These are phyloP conservation scores for Chromoteleia sp. DNA, from an alignment of 2,888 invertebrate species.

Conservation along the genomic window DNA sequence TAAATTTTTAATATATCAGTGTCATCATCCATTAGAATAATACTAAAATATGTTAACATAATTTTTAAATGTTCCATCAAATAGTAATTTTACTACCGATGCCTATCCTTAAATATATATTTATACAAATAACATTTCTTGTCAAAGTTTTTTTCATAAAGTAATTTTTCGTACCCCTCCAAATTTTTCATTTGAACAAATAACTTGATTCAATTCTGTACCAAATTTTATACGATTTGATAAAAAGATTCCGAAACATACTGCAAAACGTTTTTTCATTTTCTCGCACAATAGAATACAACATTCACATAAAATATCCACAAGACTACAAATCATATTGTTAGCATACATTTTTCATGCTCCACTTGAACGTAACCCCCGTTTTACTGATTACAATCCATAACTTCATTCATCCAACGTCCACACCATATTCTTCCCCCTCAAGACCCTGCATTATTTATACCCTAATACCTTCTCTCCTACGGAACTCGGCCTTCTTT, in stretches of 20 bases:
- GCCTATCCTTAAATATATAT: too few species aligned
- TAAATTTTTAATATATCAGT: too few species aligned
- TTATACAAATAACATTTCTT: too few species aligned
- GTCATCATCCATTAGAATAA: too few species aligned
- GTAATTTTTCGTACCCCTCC: too few species aligned
- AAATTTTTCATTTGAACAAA: constrained; percentile 9
- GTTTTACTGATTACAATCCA: constrained; percentile 36
- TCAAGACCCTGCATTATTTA: constrained; percentile 28
- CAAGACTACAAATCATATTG: constrained; percentile 31
- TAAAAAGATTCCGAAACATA: constrained; percentile 12
- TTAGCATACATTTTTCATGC: constrained; percentile 37
- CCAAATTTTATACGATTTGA: neutral
- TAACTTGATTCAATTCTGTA: neutral
- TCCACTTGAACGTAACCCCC: constrained; percentile 25
- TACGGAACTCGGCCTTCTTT: neutral
- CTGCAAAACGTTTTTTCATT: constrained; percentile 18
- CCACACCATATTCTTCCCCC: constrained; percentile 10
- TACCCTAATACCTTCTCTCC: constrained; percentile 18
- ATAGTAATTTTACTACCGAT: too few species aligned
- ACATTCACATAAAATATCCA: constrained; percentile 21
- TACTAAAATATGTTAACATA: too few species aligned
- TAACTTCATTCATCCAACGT: constrained; percentile 32
- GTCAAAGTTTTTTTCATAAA: too few species aligned
- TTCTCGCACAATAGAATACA: constrained; percentile 14
- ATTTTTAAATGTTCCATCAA: too few species aligned